Percentiles rank a stretch among this genome's conserved stretches.
Evolutionary conservation across 2,888 invertebrate genomes (phyloP).

Genomic region (Leptinotarsa tumamoca): DNA sequence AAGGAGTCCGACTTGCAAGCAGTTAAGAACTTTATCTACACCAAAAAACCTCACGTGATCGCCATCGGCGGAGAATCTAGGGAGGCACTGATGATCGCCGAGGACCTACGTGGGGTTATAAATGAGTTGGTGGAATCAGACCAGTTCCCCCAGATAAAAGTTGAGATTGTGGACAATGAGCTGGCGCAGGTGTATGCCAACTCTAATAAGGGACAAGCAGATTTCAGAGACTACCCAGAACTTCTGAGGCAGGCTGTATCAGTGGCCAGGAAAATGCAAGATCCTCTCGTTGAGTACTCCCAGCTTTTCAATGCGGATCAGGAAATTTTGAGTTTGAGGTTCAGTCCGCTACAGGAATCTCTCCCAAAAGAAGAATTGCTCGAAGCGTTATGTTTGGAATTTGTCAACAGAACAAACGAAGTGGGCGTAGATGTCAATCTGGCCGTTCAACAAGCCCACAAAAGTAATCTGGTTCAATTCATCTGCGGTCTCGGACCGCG

Average conservation of each 20-base stretch:
- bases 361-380: slow-evolving; percentile 82
- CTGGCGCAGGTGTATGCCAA: slow-evolving; percentile 92
- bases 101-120: slow-evolving; percentile 81
- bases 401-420: slow-evolving; percentile 96
- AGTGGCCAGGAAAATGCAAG: slow-evolving; percentile 90
- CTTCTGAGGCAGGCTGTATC: slow-evolving; percentile 93
- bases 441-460: slow-evolving; percentile 89
- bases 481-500: slow-evolving; percentile 96
- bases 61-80: slow-evolving; percentile 85
- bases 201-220: slow-evolving; percentile 84
- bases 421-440: slow-evolving; percentile 99
- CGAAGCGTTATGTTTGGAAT: slow-evolving; percentile 88
- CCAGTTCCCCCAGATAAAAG: slow-evolving; percentile 86
- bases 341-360: slow-evolving; percentile 82
- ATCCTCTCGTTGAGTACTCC: slow-evolving; percentile 95
- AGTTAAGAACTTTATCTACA: slow-evolving; percentile 84
- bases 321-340: slow-evolving; percentile 91
- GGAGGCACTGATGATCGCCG: slow-evolving; percentile 84
- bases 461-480: slow-evolving; percentile 92
- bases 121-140: slow-evolving; percentile 83
- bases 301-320: slow-evolving; percentile 96
- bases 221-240: slow-evolving; percentile 94
- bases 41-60: slow-evolving; percentile 94
- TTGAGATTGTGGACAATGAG: slow-evolving; percentile 95
- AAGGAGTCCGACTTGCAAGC: slow-evolving; percentile 75